A percentile compares a stretch with the other conserved stretches of the same genome.
Evolutionary conservation across 2,113 vertebrate genomes (phyloP).

Genomic region (Forbesichthys agassizii): DNA sequence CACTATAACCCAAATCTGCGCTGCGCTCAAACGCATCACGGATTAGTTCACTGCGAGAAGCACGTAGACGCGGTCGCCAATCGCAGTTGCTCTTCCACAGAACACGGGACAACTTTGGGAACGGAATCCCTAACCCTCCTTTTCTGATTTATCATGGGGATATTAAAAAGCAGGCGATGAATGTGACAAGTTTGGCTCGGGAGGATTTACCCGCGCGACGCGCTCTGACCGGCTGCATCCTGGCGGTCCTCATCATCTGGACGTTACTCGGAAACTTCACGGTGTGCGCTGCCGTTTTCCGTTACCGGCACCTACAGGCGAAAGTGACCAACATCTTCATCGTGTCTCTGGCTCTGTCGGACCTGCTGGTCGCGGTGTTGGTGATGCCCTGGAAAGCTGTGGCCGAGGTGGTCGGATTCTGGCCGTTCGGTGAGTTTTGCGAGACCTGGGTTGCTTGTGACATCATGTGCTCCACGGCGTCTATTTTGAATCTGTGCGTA

Average conservation of each 20-base stretch:
- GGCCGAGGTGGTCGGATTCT: constrained; percentile 63
- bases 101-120: too few relatives aligned
- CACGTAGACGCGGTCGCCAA: too few relatives aligned
- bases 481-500: constrained; percentile 67
- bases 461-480: constrained; percentile 71
- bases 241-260: constrained; percentile 70
- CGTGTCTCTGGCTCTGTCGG: constrained; percentile 70
- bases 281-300: constrained; percentile 66
- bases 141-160: constrained; percentile 5
- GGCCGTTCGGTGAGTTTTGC: constrained; percentile 65
- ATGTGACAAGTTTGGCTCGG: constrained; percentile 35
- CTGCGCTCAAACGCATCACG: constrained; percentile 28
- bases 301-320: constrained; percentile 64
- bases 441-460: constrained; percentile 67
- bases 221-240: constrained; percentile 52
- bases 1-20: constrained; percentile 27
- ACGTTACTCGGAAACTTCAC: constrained; percentile 69
- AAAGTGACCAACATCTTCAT: constrained; percentile 73
- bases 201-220: constrained; percentile 38
- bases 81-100: too few relatives aligned
- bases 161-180: constrained; percentile 37
- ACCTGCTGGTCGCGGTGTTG: constrained; percentile 69
- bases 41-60: constrained; percentile 14
- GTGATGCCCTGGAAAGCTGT: constrained; percentile 75
- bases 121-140: not conserved